These are phyloP conservation scores for Argyra leucocephala DNA, from an alignment of 2,888 invertebrate species.

Conservation along the genomic window DNA sequence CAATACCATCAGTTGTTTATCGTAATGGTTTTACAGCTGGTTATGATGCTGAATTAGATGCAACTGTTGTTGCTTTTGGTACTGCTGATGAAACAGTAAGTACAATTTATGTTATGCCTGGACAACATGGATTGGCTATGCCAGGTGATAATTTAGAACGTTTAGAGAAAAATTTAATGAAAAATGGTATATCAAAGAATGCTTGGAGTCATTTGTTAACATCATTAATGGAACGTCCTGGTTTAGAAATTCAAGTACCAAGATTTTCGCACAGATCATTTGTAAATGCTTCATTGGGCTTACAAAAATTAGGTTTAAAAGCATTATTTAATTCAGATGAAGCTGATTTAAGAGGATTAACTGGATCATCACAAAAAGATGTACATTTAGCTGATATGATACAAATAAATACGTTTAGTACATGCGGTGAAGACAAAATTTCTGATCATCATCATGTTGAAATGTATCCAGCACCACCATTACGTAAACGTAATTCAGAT, in stretches of 20 bases:
- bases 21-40: constrained; percentile 69
- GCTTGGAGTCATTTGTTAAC: constrained; percentile 66
- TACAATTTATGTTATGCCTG: constrained; percentile 73
- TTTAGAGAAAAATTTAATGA: constrained; percentile 60
- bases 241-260: constrained; percentile 73
- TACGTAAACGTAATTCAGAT: constrained; percentile 46
- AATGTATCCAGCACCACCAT: constrained; percentile 64
- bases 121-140: constrained; percentile 71
- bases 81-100: constrained; percentile 61
- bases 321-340: constrained; percentile 65
- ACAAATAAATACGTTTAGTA: constrained; percentile 73
- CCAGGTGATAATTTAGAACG: constrained; percentile 69
- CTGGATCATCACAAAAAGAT: constrained; percentile 65
- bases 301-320: constrained; percentile 71
- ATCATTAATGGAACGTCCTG: constrained; percentile 63
- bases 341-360: constrained; percentile 74
- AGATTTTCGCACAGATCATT: constrained; percentile 74
- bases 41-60: constrained; percentile 74
- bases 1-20: constrained; percentile 75
- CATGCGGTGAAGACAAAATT: constrained; percentile 65
- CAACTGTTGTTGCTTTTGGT: constrained; percentile 71
- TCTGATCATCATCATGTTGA: constrained; percentile 70
- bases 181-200: constrained; percentile 56
- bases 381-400: constrained; percentile 75
- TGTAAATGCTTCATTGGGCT: constrained; percentile 67